Evolutionary conservation across 2,888 invertebrate genomes (phyloP).

Genomic region (Anorthoa munda): DNA sequence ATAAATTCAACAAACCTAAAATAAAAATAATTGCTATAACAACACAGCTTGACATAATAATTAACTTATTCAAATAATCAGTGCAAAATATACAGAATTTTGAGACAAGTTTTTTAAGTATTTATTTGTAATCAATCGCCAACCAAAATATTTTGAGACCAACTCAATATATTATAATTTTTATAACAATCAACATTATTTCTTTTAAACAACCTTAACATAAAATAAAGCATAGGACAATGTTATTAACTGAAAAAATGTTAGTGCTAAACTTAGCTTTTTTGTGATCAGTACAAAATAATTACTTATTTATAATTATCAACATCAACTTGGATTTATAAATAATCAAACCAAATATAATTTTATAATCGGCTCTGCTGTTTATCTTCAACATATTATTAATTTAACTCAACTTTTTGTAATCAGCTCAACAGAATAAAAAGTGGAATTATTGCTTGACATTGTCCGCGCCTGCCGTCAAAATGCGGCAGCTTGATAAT

Average conservation of each 20-base stretch:
- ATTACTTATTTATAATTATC: neutral
- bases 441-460: conserved; percentile 1
- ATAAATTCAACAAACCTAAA: conserved; percentile 12
- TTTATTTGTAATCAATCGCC: conserved; percentile 7
- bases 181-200: conserved; percentile 21
- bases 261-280: neutral
- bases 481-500: neutral
- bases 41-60: conserved; percentile 10
- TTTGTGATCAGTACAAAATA: neutral
- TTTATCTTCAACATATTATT: neutral
- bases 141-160: conserved; percentile 14
- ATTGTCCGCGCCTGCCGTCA: neutral
- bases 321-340: conserved; percentile 17
- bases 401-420: neutral
- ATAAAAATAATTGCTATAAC: conserved; percentile 1
- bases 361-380: neutral
- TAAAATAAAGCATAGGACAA: neutral
- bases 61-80: conserved; percentile 46
- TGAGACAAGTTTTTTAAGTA: neutral
- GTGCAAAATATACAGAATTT: conserved; percentile 17
- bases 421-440: neutral
- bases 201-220: conserved; percentile 1
- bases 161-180: conserved; percentile 7
- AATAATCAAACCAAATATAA: neutral
- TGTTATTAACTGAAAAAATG: neutral